Evolutionary conservation across 2,113 vertebrate species (phyloP).

Genomic region (Aegotheles bennettii): DNA sequence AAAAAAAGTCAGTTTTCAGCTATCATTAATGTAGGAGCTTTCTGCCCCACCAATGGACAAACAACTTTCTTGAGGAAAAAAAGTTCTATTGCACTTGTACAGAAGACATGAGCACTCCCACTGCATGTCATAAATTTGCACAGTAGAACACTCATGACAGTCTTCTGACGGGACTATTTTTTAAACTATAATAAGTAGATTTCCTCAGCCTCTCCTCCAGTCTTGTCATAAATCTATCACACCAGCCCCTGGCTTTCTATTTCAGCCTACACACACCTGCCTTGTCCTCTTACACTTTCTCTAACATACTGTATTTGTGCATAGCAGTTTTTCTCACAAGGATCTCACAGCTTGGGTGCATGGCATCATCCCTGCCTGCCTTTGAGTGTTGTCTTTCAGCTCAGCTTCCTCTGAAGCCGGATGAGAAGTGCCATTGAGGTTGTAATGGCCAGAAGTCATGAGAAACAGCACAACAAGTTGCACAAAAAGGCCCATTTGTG

Average conservation of each 20-base stretch:
- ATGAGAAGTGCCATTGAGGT: background rate
- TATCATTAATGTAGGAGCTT: background rate
- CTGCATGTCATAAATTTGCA: constrained; percentile 37
- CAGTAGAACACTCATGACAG: background rate
- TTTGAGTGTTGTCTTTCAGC: background rate
- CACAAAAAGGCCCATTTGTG: background rate
- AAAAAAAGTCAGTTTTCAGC: background rate
- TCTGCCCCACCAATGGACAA: background rate
- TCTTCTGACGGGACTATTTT: constrained; percentile 25
- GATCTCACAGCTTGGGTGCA: background rate
- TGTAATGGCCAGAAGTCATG: background rate
- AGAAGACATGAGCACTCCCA: constrained; percentile 45
- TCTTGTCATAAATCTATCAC: constrained; percentile 49
- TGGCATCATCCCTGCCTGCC: background rate
- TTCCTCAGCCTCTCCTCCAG: constrained; percentile 15
- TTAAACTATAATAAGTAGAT: constrained; percentile 23
- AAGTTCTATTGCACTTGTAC: background rate
- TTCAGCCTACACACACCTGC: constrained; percentile 48
- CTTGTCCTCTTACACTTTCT: background rate
- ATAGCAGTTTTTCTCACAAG: background rate
- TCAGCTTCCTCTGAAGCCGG: background rate
- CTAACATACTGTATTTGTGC: background rate
- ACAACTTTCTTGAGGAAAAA: background rate
- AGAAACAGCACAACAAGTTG: background rate
- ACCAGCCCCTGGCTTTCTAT: constrained; percentile 12